Evolutionary conservation across 2,113 vertebrate genomes (phyloP), one percentile per base, ranked within the genome.

Genomic region (Eubucco bourcierii): DNA sequence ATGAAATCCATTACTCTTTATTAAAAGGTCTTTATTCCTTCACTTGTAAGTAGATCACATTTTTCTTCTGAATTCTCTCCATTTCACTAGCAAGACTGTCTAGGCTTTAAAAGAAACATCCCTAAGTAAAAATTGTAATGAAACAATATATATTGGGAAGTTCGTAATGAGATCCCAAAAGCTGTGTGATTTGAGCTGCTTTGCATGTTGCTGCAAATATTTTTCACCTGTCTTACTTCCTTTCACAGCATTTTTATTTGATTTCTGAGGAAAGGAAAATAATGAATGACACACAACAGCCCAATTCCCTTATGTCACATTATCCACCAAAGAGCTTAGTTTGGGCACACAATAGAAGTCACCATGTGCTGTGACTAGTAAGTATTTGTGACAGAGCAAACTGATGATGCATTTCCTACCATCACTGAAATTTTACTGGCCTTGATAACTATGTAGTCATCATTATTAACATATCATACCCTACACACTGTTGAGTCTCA

Each of bases 401-500:
- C 84, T 74, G 74, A 86, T 77, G 72, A 75, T 92, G 75, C 79
- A 88, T 95, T 95, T 95, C 80, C 81, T 92, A 84, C 71, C 39
- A 79, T 84, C 70, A n/a, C n/a, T 60, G 84, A 78, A 90, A 34
- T 94, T 95, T 95, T 80, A 58, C 61, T 92, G 84, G 70, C 77
- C 90, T 93, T 78, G 84, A 93, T 93, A 76, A 84, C 65, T 90
- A 29, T 61, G 77, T 76, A 80, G 73, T 80, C 84, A 71, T 94
- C 82, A 76, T 94, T 96, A 97, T 97, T 97, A 97, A 94, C 92
- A 94, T 94, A 91, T 93, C 94, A 90, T 95, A 95, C 70, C 79
- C 80, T 95, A 90, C 66, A 81, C 65, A 74, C 83, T 94, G 72
- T 82, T 96, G 90, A 93, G 85, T 94, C 93, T 94, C 88, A 93